Base-by-base conservation (phyloP, 2,888 invertebrate genomes). In the Drosophila subsilvestris region DNA sequence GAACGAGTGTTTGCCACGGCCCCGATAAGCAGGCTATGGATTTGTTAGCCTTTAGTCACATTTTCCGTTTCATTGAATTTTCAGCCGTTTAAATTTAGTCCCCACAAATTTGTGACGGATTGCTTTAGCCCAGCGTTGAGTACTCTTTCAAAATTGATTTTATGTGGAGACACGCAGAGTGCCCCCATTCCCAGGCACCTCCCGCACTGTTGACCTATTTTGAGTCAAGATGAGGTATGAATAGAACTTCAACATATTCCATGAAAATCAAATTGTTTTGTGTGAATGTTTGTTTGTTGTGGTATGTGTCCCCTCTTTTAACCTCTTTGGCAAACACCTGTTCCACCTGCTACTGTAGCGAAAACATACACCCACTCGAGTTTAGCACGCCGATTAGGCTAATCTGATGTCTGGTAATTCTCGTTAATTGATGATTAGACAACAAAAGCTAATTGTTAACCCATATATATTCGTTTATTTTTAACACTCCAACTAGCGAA, bases 11-110 rank as follows among this genome's bases (percentile, higher is more conserved):
- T 69, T 62, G 79, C 70, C 67, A 37, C 60, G 51, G 57, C 71
- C 63, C 86, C 74, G 82, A 88, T 88, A 88, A 88, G 82, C 82
- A 44, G 55, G 77, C 77, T 79, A 79, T 77, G 75, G 86, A 76
- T 75, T 75, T 76, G 76, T 77, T 66, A 70, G 82, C 72, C 79
- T 72, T 42, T 69, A 78, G 66, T 76, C 79, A 81, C 73, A 79
- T 76, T 88, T 85, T 84, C 89, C 85, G 62, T 62, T 76, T 75
- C 84, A 85, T 75, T 85, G 85, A 37, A 58, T 54, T 58, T 65
- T 69, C 49, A 3, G 48, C 76, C n/a, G 80, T 80, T 88, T 80
- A 84, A 88, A 86, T 86, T 83, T 88, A 86, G 84, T 75, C 56
- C 48, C 61, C 2, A 49, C 44, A 62, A 80, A 58, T 63, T 48